Percentiles rank a stretch among this genome's conserved stretches.
Evolutionary conservation across 2,113 vertebrate genomes (phyloP).

Genomic region (Mixornis gularis): DNA sequence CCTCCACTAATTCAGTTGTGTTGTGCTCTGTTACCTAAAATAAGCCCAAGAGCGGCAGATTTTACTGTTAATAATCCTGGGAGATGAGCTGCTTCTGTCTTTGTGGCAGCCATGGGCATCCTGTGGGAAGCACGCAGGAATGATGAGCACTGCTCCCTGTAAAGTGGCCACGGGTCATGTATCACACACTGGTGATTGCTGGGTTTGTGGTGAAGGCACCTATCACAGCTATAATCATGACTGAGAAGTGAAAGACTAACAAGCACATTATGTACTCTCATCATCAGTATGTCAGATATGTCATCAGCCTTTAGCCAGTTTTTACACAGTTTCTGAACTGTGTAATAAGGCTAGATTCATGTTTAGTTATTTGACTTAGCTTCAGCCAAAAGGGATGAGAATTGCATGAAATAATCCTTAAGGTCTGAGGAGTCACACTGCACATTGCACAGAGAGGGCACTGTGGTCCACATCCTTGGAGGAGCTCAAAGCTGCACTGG

Average conservation of each 20-base stretch:
- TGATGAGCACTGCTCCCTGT: neutral
- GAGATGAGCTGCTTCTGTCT: neutral
- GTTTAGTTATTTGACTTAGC: neutral
- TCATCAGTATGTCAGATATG: neutral
- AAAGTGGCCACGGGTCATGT: neutral
- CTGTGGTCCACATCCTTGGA: neutral
- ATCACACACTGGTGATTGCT: neutral
- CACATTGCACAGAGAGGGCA: rapidly evolving
- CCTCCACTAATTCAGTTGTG: neutral
- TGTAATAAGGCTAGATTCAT: neutral
- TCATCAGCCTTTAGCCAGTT: neutral
- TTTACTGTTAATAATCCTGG: neutral
- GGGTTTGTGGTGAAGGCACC: neutral
- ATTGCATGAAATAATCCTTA: neutral
- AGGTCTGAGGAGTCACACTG: neutral
- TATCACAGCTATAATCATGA: neutral
- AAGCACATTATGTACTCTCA: neutral
- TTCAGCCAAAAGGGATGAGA: neutral
- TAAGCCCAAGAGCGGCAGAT: neutral
- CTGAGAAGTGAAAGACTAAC: neutral
- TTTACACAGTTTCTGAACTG: neutral
- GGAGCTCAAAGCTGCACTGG: too few relatives aligned
- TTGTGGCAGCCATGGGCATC: neutral
- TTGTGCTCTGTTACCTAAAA: neutral
- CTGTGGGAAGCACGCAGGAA: neutral